phyloP scores from a whole-genome alignment of 2,113 vertebrate species.

The Chaetodon trifascialis region DNA sequence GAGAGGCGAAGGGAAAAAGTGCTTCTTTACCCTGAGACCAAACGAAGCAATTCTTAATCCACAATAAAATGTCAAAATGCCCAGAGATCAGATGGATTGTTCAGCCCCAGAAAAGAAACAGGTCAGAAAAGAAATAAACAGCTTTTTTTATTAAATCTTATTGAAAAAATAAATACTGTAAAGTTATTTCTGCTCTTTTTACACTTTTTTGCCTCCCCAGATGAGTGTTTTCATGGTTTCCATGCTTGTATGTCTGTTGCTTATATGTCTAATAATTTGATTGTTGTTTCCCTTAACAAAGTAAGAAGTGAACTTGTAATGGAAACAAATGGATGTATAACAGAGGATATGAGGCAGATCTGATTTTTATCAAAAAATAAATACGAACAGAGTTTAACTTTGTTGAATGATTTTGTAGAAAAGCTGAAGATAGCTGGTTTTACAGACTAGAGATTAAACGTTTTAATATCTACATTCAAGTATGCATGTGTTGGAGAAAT shows the following conservation, averaged over 20 bases:
- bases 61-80: background rate
- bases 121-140: background rate
- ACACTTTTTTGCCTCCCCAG: background rate
- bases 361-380: no score
- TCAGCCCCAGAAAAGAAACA: background rate
- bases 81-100: background rate
- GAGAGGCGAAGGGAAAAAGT: background rate
- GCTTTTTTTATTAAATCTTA: slow-evolving; percentile 1
- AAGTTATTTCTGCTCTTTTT: slow-evolving; percentile 18
- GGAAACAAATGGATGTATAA: background rate
- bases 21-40: background rate
- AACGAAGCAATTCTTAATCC: background rate
- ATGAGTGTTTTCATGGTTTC: background rate
- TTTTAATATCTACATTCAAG: no score
- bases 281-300: background rate
- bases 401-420: no score
- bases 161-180: background rate
- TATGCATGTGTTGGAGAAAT: no score
- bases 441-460: no score
- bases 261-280: background rate
- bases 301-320: background rate
- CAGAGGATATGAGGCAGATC: no score
- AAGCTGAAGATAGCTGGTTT: no score
- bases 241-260: background rate
- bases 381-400: no score